Conservation (phyloP, 2,797 vertebrate genomes). For the Poecilia wingei region DNA sequence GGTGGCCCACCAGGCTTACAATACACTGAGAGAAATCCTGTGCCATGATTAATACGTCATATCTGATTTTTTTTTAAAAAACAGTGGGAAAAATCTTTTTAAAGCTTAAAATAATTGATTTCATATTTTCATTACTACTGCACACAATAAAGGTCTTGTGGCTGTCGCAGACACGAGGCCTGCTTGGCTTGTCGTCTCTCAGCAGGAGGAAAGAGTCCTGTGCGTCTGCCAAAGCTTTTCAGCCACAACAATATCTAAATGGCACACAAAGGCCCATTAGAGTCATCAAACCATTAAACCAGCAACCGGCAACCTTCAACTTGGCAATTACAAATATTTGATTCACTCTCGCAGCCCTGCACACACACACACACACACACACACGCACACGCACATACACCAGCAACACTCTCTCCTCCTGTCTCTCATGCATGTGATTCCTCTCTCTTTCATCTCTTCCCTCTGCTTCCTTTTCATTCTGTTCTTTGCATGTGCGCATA, state of each 20-base stretch:
- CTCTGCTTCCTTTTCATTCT: slow-evolving; percentile 26
- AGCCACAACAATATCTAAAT: slow-evolving; percentile 68
- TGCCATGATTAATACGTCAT: neutral
- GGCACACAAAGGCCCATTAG: slow-evolving; percentile 65
- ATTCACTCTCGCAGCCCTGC: slow-evolving; percentile 27
- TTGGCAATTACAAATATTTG: slow-evolving; percentile 55
- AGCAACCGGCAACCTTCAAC: slow-evolving; percentile 60
- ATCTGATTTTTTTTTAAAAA: neutral
- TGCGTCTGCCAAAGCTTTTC: slow-evolving; percentile 65
- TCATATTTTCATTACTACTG: neutral
- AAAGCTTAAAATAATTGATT: neutral
- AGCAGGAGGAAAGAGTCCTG: slow-evolving; percentile 43
- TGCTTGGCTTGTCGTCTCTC: slow-evolving; percentile 6
- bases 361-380: neutral
- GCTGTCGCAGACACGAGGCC: slow-evolving; percentile 2
- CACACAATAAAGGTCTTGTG: neutral
- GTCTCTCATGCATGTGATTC: slow-evolving; percentile 33
- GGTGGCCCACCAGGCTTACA: no score
- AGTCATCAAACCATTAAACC: slow-evolving; percentile 66
- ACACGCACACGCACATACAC: slow-evolving; percentile 1
- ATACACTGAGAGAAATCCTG: no score
- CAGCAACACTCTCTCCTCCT: slow-evolving; percentile 14
- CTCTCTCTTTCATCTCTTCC: slow-evolving; percentile 37
- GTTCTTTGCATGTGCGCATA: slow-evolving; percentile 28
- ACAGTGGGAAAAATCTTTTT: neutral